phyloP scores from a whole-genome alignment of 2,797 vertebrate species.

The Calcarius lapponicus region DNA sequence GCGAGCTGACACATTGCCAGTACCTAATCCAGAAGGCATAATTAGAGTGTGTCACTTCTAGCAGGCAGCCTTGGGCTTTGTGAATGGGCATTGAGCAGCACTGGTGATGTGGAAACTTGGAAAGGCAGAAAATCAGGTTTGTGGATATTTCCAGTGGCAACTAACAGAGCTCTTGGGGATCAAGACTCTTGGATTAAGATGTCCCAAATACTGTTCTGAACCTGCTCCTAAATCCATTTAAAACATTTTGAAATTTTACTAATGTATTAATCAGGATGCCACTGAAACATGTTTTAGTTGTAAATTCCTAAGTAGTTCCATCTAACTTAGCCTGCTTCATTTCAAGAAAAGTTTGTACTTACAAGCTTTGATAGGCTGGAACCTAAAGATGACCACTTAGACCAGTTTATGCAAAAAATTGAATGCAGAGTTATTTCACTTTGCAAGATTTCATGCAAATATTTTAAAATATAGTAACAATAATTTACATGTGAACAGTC shows the following conservation, averaged over 20 bases:
- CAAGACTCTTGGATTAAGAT: not conserved
- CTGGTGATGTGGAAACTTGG: not conserved
- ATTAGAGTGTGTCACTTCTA: not conserved
- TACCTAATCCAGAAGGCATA: not conserved
- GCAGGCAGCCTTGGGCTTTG: not conserved
- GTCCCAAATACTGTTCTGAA: not conserved
- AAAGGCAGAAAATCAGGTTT: not conserved
- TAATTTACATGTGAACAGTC: not conserved
- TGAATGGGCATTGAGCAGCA: not conserved
- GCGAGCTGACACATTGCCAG: not conserved
- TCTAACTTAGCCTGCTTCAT: not conserved
- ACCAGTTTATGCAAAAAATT: not conserved
- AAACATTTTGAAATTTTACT: not conserved
- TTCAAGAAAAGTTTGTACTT: not conserved
- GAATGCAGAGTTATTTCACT: not conserved
- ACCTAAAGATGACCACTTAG: not conserved
- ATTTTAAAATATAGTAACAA: not conserved
- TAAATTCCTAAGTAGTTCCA: not conserved
- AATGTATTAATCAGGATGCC: not conserved
- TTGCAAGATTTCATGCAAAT: not conserved
- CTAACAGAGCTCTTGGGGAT: not conserved
- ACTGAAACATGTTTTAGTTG: not conserved
- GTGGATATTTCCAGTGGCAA: not conserved
- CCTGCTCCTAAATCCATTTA: not conserved
- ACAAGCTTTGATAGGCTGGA: not conserved